Conservation (phyloP, 2,797 vertebrate genomes). For the Falco columbarius region DNA sequence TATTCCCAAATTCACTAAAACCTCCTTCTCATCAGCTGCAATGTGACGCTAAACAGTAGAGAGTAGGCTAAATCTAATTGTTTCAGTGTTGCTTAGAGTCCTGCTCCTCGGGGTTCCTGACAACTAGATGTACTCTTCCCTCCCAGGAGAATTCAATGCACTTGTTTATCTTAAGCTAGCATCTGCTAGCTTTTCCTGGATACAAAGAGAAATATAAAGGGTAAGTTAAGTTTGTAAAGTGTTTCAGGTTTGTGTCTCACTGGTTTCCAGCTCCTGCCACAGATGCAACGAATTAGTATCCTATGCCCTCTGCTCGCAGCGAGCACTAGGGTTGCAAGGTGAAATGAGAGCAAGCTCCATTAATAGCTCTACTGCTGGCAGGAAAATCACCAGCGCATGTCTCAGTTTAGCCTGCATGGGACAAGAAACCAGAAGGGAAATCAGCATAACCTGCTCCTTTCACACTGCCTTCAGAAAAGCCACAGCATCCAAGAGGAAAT, state of each 20-base stretch:
- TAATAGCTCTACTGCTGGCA: background rate
- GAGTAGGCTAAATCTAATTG: background rate
- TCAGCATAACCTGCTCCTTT: background rate
- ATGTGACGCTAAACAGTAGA: background rate
- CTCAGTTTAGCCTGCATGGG: background rate
- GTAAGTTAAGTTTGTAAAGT: background rate
- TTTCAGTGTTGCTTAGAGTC: background rate
- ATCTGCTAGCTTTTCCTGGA: background rate
- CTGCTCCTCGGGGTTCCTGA: background rate
- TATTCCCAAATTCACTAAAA: background rate
- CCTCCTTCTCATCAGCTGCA: background rate
- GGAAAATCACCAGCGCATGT: background rate
- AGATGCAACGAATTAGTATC: background rate
- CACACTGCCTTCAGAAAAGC: background rate
- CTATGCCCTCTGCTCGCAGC: rapidly evolving
- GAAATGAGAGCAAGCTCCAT: background rate
- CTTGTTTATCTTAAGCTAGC: background rate
- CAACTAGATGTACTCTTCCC: background rate
- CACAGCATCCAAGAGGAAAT: too few species aligned
- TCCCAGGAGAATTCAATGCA: background rate
- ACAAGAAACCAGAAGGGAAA: background rate
- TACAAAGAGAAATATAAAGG: background rate
- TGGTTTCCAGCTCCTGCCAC: background rate
- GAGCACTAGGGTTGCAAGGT: background rate
- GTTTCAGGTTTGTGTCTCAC: background rate